Evolutionary conservation across 1,140 invertebrate genomes (phyloP).

Genomic region (Cephus cinctus): DNA sequence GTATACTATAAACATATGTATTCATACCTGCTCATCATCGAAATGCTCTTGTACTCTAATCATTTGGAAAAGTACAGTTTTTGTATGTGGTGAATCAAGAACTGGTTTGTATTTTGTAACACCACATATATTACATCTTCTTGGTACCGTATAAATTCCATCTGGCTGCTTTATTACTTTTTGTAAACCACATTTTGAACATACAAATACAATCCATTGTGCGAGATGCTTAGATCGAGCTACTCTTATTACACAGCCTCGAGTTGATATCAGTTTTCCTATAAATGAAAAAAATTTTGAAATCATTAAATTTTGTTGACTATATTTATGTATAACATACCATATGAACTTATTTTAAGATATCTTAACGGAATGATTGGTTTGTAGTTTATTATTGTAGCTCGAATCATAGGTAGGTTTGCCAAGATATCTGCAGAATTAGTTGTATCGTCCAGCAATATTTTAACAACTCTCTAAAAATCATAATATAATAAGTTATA

Average conservation of each 20-base stretch:
- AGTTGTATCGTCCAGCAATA: constrained; percentile 46
- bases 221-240: constrained; percentile 74
- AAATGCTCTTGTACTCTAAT: constrained; percentile 79
- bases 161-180: constrained; percentile 38
- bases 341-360: constrained; percentile 77
- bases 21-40: constrained; percentile 60
- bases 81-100: constrained; percentile 68
- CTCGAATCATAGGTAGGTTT: constrained; percentile 57
- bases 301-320: constrained; percentile 13
- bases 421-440: constrained; percentile 26
- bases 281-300: constrained; percentile 25
- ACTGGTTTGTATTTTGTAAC: constrained; percentile 68
- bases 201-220: constrained; percentile 77
- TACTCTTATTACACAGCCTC: constrained; percentile 84
- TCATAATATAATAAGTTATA: constrained; percentile 17
- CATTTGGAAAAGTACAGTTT: constrained; percentile 74
- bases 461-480: constrained; percentile 53
- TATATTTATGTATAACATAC: constrained; percentile 51
- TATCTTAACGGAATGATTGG: constrained; percentile 68
- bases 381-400: constrained; percentile 71
- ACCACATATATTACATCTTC: constrained; percentile 68
- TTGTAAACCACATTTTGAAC: constrained; percentile 45
- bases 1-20: constrained; percentile 9
- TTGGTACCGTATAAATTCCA: constrained; percentile 43
- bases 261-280: constrained; percentile 82